phyloP scores from a whole-genome alignment of 1,140 invertebrate genomes.

The Anadara kagoshimensis region DNA sequence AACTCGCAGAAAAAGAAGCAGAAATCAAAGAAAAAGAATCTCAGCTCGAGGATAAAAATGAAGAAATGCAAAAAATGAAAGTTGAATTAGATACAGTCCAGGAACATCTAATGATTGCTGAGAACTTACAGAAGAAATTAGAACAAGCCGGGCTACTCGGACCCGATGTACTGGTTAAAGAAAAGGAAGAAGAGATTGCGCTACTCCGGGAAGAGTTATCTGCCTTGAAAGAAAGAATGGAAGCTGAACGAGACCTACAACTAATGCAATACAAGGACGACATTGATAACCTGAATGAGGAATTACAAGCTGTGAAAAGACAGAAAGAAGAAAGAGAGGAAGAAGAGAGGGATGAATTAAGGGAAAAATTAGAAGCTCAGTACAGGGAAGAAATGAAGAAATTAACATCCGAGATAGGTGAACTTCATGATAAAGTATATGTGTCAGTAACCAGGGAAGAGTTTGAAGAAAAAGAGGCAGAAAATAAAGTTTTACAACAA shows the following conservation, averaged over 20 bases:
- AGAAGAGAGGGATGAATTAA: slow-evolving; percentile 4
- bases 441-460: not conserved
- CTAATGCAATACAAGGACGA: slow-evolving; percentile 35
- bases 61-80: slow-evolving; percentile 26
- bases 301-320: slow-evolving; percentile 20
- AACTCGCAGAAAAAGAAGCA: slow-evolving; percentile 27
- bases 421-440: too few relatives aligned
- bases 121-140: slow-evolving; percentile 35
- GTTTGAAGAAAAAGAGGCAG: not conserved
- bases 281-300: slow-evolving; percentile 36
- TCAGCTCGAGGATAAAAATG: slow-evolving; percentile 19
- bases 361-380: slow-evolving; percentile 17
- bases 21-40: slow-evolving; percentile 26
- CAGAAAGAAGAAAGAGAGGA: slow-evolving; percentile 8
- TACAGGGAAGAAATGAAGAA: too few relatives aligned
- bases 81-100: slow-evolving; percentile 29
- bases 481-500: not conserved
- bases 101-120: slow-evolving; percentile 34
- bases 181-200: slow-evolving; percentile 33
- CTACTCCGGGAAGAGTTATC: slow-evolving; percentile 21
- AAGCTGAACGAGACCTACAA: slow-evolving; percentile 31
- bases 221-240: slow-evolving; percentile 18
- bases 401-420: too few relatives aligned
- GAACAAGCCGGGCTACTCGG: slow-evolving; percentile 35
- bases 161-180: slow-evolving; percentile 28